Base-by-base conservation (phyloP, 2,113 vertebrate genomes). In the Psettodes erumei region DNA sequence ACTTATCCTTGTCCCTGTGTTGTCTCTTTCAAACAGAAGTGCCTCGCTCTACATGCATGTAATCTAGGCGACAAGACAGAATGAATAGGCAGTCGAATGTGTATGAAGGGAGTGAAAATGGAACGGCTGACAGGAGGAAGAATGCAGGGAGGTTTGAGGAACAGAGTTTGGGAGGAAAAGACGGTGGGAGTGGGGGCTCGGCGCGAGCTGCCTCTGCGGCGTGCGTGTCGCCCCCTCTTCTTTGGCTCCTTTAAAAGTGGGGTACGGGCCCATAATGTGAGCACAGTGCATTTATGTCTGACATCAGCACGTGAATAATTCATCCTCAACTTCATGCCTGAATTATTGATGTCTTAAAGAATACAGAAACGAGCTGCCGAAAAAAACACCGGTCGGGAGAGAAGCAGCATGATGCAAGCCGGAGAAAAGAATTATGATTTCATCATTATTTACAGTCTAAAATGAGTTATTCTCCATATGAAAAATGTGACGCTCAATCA, bases 331-430 rank as follows among this genome's bases (percentile, higher is more conserved):
- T 91, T 91, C 86, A 85, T 77, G 88, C 53, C 76, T 94, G 89
- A 94, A 94, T 94, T 93, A 94, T 94, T 94, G 90, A 95, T 93
- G 85, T 80, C 66, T 85, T 42, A 88, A 86, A 91, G 86, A 91
- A 87, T 75, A 80, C 75, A 81, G 77, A 88, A 81, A 84, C 59
- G 83, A 68, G 79, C 86, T 65, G 75, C 78, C n/a, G n/a, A n/a
- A 81, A 78, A 85, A 79, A 90, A 70, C 79, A 68, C 81, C 69
- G 38, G 82, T 69, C 33, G 72, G 71, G 64, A 79, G 4, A 69
- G 56, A 55, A 79, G 75, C 54, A 71, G 75, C 54, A 71, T 92
- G 92, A 94, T 90, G 91, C 90, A 92, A 90, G 85, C 83, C 13
- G 71, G 48, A 67, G 86, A 86, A 85, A 90, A 88, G 80, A 89